phyloP scores from a whole-genome alignment of 2,797 vertebrate genomes.

The Siniperca obscura region DNA sequence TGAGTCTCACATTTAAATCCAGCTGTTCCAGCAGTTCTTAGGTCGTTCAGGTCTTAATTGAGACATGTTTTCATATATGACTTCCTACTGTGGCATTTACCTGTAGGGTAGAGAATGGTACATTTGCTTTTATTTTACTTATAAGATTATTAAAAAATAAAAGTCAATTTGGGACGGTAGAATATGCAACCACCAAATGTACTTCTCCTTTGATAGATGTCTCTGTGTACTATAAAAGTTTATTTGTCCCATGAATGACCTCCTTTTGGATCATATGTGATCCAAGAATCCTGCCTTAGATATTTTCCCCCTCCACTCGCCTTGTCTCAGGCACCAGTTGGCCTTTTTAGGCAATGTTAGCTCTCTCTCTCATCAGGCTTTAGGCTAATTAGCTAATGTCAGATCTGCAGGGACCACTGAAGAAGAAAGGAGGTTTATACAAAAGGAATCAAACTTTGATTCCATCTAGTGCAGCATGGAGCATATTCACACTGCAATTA shows the following conservation, averaged over 20 bases:
- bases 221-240: conserved; percentile 32
- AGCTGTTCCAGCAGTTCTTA: background rate
- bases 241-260: conserved; percentile 58
- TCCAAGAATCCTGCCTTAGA: conserved; percentile 66
- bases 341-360: conserved; percentile 87
- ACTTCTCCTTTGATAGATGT: conserved; percentile 19
- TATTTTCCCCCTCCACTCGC: conserved; percentile 45
- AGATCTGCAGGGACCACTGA: conserved; percentile 50
- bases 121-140: background rate
- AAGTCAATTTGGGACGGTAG: background rate
- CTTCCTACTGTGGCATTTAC: background rate
- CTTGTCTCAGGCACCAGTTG: conserved; percentile 55
- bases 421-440: conserved; percentile 53
- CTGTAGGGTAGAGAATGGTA: background rate
- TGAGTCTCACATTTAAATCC: background rate
- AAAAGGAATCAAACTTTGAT: conserved; percentile 43
- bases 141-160: background rate
- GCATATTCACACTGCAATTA: background rate
- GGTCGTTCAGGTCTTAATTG: background rate
- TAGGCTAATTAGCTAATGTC: conserved; percentile 73
- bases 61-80: background rate
- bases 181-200: background rate
- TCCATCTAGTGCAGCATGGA: background rate
- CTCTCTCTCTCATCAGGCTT: conserved; percentile 61
- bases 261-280: conserved; percentile 68